Evolutionary conservation across 2,888 invertebrate species (phyloP), one percentile per base, ranked within the genome.

Genomic region (Ametastegia equiseti): DNA sequence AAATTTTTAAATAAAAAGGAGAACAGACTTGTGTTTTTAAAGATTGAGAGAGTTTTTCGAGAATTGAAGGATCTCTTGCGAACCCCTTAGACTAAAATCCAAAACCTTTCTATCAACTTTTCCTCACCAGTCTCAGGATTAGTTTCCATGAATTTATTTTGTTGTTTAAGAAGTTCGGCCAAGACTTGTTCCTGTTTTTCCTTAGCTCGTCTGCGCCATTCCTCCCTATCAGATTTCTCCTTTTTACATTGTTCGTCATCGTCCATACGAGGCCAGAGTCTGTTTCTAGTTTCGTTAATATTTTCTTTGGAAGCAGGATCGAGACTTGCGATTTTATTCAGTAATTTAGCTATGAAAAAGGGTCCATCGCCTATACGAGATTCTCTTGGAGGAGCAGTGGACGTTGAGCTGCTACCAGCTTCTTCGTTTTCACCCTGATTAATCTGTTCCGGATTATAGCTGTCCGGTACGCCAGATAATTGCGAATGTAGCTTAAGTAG

Each of bases 121-220:
- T 85, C 88, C 83, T 90, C 90, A 91, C 94, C 94, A 80, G 93
- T 94, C 88, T 94, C 94, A 92, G 95, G 95, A 1, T 95, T 94
- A 83, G 95, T 94, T 92, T 97, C 96, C 96, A 98, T 96, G 92
- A 98, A 98, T 90, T 97, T 96, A 87, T 97, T 96, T 91, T 98
- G 98, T 86, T 96, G 96, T 47, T 95, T 95, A 9, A 97, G 97
- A 93, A 98, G 98, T 90, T 98, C 97, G 45, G 96, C 97, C 97
- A 99, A 97, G 85, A 99, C 92, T 90, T 97, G 97, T 88, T 97
- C 95, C 89, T 98, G 98, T 1, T 98, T 94, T 88, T 98, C 98
- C 86, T 96, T 96, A 0, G 98, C 98, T 84, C 96, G 94, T 42
- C 96, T 94, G 39, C 97, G 94, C n/a, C 97, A 94, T 88, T 97